Conservation (phyloP, 2,113 vertebrate genomes). For the Petromus typicus region DNA sequence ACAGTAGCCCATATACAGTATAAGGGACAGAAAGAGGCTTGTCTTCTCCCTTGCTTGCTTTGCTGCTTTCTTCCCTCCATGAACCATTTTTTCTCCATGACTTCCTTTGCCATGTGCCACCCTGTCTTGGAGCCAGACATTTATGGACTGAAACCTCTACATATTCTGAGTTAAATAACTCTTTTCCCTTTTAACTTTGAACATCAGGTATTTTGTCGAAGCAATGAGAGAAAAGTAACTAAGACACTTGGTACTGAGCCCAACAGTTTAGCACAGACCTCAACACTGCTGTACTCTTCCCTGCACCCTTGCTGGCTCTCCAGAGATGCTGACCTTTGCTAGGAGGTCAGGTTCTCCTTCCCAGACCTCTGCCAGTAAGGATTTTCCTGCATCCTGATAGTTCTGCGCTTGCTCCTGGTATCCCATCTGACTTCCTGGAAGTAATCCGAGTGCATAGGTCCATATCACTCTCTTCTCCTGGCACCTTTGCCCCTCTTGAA, state of each 20-base stretch:
- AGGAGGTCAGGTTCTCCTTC: not conserved
- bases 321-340: not conserved
- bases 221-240: no score
- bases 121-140: no score
- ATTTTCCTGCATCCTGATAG: not conserved
- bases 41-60: no score
- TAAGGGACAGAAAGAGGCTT: no score
- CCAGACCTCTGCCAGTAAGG: not conserved
- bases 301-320: accelerated
- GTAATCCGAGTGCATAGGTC: not conserved
- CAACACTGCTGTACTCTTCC: not conserved
- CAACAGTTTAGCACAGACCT: not conserved
- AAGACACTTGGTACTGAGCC: not conserved
- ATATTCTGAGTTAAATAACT: no score
- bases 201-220: no score
- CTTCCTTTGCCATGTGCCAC: no score
- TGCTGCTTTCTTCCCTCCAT: no score
- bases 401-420: not conserved
- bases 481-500: not conserved
- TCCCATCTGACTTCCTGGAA: not conserved
- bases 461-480: not conserved
- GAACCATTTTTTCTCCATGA: no score
- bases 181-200: no score
- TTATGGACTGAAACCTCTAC: no score
- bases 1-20: no score